Base-by-base conservation (phyloP, 2,797 vertebrate species). In the Hypotaenidia okinawae region DNA sequence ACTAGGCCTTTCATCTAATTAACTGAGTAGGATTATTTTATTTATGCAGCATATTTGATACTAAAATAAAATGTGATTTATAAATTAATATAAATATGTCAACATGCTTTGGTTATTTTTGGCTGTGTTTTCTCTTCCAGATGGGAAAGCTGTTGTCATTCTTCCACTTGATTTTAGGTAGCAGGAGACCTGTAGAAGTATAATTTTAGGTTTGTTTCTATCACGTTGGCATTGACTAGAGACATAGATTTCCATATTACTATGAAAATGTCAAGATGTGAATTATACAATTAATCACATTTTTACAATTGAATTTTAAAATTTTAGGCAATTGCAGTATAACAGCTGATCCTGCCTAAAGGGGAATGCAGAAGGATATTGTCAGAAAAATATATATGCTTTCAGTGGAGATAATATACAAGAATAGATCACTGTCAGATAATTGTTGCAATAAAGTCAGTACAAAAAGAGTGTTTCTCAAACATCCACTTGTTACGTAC, bases 31-130 rank as follows among this genome's bases (percentile, higher is more conserved):
- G 91, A 91, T 63, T 92, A 28, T 96, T 96, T 94, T 83, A 89
- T 95, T 96, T 97, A 86, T 92, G 82, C 16, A 52, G 4, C 84
- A 17, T 87, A 87, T 94, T 96, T 86, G 41, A 37, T 95, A 59
- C 17, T 85, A 55, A 80, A 77, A 25, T 84, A 86, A 72, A 39
- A 22, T 68, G 21, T 84, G 82, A 82, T 89, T 93, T 95, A 13
- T 89, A 92, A 95, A 83, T 92, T 79, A 84, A 64, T 94, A 16
- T 82, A 89, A 90, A 66, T 90, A 92, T 76, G 51, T 83, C 51
- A 94, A 57, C n/a, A 73, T 45, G 23, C 39, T 64, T 84, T 47
- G 14, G 23, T 90, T 87, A 85, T 91, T 91, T 97, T 87, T 57
- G 47, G 7, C 7, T 19, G 5, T 57, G 11, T 88, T 95, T 97